Conservation (phyloP, 2,888 invertebrate genomes). For the Drosophila tripunctata region DNA sequence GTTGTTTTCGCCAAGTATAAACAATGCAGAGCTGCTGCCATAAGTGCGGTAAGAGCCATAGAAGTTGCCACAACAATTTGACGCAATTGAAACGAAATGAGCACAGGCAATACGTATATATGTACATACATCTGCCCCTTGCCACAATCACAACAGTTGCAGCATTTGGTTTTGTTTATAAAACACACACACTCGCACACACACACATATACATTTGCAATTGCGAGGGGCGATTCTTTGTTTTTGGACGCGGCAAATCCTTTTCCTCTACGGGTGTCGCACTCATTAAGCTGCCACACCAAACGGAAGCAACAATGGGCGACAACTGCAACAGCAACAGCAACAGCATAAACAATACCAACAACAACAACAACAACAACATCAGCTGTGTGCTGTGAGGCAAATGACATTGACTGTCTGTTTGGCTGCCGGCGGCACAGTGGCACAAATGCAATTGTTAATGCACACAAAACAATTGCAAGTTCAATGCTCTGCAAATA, state of each 20-base stretch:
- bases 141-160: slow-evolving; percentile 25
- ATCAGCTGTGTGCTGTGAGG: slow-evolving; percentile 39
- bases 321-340: slow-evolving; percentile 53
- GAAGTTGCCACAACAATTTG: slow-evolving; percentile 72
- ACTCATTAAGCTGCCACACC: slow-evolving; percentile 75
- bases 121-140: background rate
- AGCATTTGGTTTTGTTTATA: slow-evolving; percentile 63
- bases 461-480: background rate
- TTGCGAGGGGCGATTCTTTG: slow-evolving; percentile 35
- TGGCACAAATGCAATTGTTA: slow-evolving; percentile 37
- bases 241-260: slow-evolving; percentile 63
- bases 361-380: slow-evolving; percentile 32
- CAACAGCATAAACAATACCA: slow-evolving; percentile 25
- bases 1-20: slow-evolving; percentile 70
- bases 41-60: slow-evolving; percentile 55
- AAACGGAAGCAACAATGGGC: slow-evolving; percentile 71
- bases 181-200: slow-evolving; percentile 19
- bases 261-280: slow-evolving; percentile 60
- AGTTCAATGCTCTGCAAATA: slow-evolving; percentile 10
- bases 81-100: slow-evolving; percentile 76
- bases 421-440: slow-evolving; percentile 49
- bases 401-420: slow-evolving; percentile 70
- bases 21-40: slow-evolving; percentile 54
- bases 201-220: slow-evolving; percentile 22
- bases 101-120: slow-evolving; percentile 40